Base-by-base conservation (phyloP, 2,797 vertebrate species). In the Syngnathus acus region DNA sequence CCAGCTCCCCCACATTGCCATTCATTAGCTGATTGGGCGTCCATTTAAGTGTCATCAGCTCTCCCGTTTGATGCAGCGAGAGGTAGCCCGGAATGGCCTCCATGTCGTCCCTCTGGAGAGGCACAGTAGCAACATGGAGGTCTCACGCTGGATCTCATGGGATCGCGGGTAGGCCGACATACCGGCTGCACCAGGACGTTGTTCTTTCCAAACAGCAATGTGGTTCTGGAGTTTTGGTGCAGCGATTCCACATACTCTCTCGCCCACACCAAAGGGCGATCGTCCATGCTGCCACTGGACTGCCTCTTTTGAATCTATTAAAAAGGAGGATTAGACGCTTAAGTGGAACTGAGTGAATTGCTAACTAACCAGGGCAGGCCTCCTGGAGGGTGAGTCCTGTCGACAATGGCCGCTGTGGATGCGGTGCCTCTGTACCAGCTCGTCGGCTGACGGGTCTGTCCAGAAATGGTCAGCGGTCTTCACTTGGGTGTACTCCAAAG, bases 11-110 rank as follows among this genome's bases (percentile, higher is more conserved):
- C 79, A 98, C 84, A 0, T 94, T 96, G 66, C 97, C 95, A 0
- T 99, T 99, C 97, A 99, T 99, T 80, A 99, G 91, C 86, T 99
- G 97, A 87, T 99, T 99, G 26, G 97, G 97, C 0, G 97, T 99
- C 97, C 97, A 99, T 81, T 99, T 99, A 66, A 99, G 81, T 0
- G 95, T 96, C 95, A 99, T 98, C 72, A 94, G 79, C 40, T 98
- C 96, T 0, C 96, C 96, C 0, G 96, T 93, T 83, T 99, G 97
- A 82, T 99, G 97, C 9, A 99, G 93, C 58, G 96, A 99, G 57
- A 99, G 90, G 61, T 99, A 99, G 0, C 97, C 96, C 0, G 94
- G 97, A 69, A 98, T 97, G 0, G 95, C 93, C 79, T 98, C 97
- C 95, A 98, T 98, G 78, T 98, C 96, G 0, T 99, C 97, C 62